Evolutionary conservation across 2,797 vertebrate species (phyloP).

Genomic region (Pempheris klunzingeri): DNA sequence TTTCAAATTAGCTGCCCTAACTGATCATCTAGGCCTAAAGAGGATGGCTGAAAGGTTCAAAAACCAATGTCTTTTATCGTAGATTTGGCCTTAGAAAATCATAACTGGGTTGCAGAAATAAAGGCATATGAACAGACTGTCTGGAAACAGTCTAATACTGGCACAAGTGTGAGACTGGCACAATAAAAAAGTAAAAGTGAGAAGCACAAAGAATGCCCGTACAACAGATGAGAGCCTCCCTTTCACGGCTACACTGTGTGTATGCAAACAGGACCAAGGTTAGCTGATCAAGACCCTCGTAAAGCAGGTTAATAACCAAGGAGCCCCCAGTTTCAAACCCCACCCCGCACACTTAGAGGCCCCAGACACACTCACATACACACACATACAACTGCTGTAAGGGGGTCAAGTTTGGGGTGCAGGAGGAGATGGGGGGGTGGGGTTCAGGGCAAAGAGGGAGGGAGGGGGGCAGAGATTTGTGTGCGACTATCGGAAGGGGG

Average conservation of each 20-base stretch:
- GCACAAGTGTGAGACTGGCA: constrained; percentile 83
- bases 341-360: constrained; percentile 32
- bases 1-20: constrained; percentile 78
- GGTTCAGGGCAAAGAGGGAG: constrained; percentile 61
- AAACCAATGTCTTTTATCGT: constrained; percentile 46
- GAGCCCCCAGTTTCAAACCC: constrained; percentile 64
- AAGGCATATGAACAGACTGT: constrained; percentile 72
- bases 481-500: constrained; percentile 88
- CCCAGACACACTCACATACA: constrained; percentile 41
- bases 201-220: constrained; percentile 70
- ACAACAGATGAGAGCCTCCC: constrained; percentile 59
- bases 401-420: constrained; percentile 73
- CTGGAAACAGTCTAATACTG: constrained; percentile 73
- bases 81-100: constrained; percentile 77
- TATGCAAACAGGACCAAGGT: constrained; percentile 81
- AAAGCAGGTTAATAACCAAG: constrained; percentile 74
- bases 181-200: constrained; percentile 60
- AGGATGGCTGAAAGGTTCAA: constrained; percentile 65
- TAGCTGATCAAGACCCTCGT: constrained; percentile 67
- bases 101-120: constrained; percentile 72
- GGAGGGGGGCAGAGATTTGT: constrained; percentile 65
- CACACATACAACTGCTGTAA: constrained; percentile 77
- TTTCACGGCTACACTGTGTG: constrained; percentile 72
- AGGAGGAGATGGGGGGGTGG: constrained; percentile 56
- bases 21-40: constrained; percentile 73